phyloP scores from a whole-genome alignment of 2,888 invertebrate species.

The Agonum fuliginosum region DNA sequence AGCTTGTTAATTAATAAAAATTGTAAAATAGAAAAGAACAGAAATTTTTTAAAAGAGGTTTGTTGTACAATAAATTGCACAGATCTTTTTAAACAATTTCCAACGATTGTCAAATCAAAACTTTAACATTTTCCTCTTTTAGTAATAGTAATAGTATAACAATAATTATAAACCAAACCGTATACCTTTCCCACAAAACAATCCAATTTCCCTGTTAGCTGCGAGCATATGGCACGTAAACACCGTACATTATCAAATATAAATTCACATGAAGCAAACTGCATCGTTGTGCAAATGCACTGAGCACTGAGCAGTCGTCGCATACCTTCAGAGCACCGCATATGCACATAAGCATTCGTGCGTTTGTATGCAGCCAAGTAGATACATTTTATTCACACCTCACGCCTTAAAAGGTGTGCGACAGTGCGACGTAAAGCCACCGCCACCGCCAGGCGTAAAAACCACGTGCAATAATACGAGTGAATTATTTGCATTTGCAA shows the following conservation, averaged over 20 bases:
- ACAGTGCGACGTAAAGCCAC: not conserved
- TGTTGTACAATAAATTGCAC: no score
- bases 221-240: not conserved
- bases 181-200: no score
- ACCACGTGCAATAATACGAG: constrained; percentile 32
- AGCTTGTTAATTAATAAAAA: no score
- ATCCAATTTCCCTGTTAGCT: no score
- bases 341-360: not conserved
- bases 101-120: no score
- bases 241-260: constrained; percentile 45
- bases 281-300: not conserved
- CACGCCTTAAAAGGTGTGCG: constrained; percentile 54
- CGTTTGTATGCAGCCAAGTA: constrained; percentile 42
- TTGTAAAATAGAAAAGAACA: no score
- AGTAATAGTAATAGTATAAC: no score
- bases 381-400: constrained; percentile 54
- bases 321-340: no score
- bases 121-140: no score
- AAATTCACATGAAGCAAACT: constrained; percentile 49
- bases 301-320: not conserved
- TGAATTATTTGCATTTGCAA: constrained; percentile 37
- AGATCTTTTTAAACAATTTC: no score
- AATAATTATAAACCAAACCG: no score
- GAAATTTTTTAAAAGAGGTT: no score
- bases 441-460: constrained; percentile 5